These are phyloP conservation scores for Eristalis arbustorum DNA, from an alignment of 2,888 invertebrate genomes.

Conservation along the genomic window DNA sequence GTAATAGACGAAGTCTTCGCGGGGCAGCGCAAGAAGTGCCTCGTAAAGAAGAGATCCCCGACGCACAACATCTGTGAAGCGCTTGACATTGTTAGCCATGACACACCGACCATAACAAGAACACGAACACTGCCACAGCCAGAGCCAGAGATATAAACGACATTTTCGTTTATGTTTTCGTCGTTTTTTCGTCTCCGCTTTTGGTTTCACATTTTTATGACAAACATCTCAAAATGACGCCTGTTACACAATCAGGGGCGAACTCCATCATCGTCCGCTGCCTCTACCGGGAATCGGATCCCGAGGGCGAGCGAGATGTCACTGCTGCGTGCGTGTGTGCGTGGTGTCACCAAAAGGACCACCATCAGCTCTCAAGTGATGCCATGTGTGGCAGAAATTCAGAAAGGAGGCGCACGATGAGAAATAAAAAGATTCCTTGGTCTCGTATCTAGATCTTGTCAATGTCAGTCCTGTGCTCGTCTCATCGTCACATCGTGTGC, in stretches of 20 bases:
- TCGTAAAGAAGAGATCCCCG: constrained; percentile 7
- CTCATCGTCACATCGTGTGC: constrained; percentile 35
- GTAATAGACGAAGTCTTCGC: not conserved
- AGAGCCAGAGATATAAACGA: constrained; percentile 29
- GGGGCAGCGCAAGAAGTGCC: not conserved
- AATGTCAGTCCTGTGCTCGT: constrained; percentile 30
- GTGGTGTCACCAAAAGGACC: constrained; percentile 11
- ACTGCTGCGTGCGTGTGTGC: not conserved
- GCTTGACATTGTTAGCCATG: constrained; percentile 35
- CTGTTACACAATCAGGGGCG: constrained; percentile 59
- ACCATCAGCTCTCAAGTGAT: constrained; percentile 46
- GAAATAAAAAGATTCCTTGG: constrained; percentile 44
- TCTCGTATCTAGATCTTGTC: constrained; percentile 62
- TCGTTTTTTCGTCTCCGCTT: constrained; percentile 30
- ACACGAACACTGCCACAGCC: not conserved
- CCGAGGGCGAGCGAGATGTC: not conserved
- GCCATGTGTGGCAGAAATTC: constrained; percentile 46
- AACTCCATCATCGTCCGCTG: constrained; percentile 23
- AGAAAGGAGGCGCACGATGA: not conserved
- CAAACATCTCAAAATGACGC: constrained; percentile 64
- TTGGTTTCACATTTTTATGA: constrained; percentile 48
- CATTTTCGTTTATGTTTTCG: constrained; percentile 64
- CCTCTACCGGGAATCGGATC: constrained; percentile 15
- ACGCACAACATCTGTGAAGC: constrained; percentile 44
- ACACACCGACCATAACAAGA: constrained; percentile 15